phyloP scores from a whole-genome alignment of 2,797 vertebrate genomes.

The Peromyscus attwateri region DNA sequence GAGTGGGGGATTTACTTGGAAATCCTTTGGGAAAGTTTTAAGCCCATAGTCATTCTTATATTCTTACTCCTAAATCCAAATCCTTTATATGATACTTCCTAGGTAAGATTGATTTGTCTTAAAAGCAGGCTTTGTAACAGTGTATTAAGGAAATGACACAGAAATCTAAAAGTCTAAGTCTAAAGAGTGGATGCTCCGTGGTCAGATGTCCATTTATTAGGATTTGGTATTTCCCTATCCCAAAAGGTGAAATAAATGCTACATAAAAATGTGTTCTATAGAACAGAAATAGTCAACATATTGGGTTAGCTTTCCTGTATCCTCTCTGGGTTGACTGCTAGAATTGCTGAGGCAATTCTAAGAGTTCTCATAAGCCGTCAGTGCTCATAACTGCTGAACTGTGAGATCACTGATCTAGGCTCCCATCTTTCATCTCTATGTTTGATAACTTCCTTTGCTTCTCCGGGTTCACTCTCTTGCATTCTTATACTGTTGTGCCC shows the following conservation, averaged over 20 bases:
- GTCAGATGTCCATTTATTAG: not conserved
- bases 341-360: not conserved
- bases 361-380: not conserved
- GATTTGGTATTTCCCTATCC: not conserved
- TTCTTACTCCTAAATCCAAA: constrained; percentile 32
- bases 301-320: not conserved
- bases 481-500: not conserved
- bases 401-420: not conserved
- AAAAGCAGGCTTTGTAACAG: not conserved
- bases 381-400: not conserved
- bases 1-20: constrained; percentile 9
- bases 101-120: constrained; percentile 16
- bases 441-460: not conserved
- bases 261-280: not conserved
- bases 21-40: not conserved
- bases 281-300: not conserved
- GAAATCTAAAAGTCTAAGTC: not conserved
- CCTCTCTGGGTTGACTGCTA: not conserved
- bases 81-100: constrained; percentile 34
- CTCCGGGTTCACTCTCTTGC: not conserved
- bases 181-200: not conserved
- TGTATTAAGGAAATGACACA: not conserved
- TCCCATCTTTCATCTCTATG: not conserved
- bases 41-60: not conserved
- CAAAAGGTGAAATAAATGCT: not conserved